Evolutionary conservation across 1,140 invertebrate genomes (phyloP).

Genomic region (Holotrichia oblita): DNA sequence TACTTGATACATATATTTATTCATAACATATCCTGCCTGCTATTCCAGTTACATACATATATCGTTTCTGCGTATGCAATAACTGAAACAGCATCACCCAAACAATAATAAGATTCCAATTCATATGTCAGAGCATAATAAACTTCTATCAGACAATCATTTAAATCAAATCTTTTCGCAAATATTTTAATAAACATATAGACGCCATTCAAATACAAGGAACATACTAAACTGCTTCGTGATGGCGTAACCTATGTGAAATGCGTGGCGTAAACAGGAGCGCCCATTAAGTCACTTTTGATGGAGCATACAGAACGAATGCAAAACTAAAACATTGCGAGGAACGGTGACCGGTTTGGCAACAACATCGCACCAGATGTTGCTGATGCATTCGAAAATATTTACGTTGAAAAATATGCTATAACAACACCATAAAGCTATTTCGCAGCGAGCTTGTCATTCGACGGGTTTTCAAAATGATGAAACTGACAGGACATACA

Average conservation of each 20-base stretch:
- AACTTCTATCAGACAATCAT: not conserved
- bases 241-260: not conserved
- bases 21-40: too few species aligned
- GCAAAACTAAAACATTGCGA: slow-evolving; percentile 5
- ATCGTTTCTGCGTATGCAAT: not conserved
- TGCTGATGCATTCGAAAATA: not conserved
- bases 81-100: not conserved
- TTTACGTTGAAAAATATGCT: not conserved
- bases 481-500: too few species aligned
- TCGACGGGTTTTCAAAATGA: too few species aligned
- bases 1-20: too few species aligned
- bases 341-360: slow-evolving; percentile 3
- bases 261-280: not conserved
- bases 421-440: not conserved
- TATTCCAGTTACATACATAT: too few species aligned
- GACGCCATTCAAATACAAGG: not conserved
- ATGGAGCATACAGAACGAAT: not conserved
- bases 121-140: not conserved
- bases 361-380: not conserved
- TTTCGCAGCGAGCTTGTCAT: not conserved
- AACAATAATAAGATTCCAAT: not conserved
- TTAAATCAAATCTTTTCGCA: not conserved
- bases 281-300: slow-evolving; percentile 1
- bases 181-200: not conserved
- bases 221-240: not conserved